Conservation (phyloP, 2,888 invertebrate species). For the Epinotia ramella region DNA sequence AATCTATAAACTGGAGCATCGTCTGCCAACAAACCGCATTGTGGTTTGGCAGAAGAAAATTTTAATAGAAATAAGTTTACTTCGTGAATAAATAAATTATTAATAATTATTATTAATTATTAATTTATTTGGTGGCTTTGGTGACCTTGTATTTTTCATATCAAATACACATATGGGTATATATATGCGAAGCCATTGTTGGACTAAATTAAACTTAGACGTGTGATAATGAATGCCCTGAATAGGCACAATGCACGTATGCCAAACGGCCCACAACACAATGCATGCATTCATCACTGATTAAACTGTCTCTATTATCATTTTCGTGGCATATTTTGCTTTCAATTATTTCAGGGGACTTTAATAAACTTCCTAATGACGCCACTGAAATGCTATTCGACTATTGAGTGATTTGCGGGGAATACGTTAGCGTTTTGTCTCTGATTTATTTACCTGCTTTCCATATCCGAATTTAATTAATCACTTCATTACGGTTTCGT, state of each 20-base stretch:
- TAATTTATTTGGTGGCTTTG: not conserved
- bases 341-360: conserved; percentile 27
- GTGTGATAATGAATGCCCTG: conserved; percentile 27
- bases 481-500: not conserved
- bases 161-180: not conserved
- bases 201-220: conserved; percentile 28
- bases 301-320: conserved; percentile 42
- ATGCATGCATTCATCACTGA: conserved; percentile 65
- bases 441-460: conserved; percentile 5
- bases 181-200: not conserved
- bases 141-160: not conserved
- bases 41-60: no score
- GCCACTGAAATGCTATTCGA: conserved; percentile 19
- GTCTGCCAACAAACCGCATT: no score
- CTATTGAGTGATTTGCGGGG: conserved; percentile 1
- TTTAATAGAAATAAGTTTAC: no score
- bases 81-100: no score
- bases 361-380: conserved; percentile 32
- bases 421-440: conserved; percentile 1
- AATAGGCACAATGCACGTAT: conserved; percentile 59
- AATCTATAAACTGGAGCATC: no score
- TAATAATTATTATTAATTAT: no score
- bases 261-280: conserved; percentile 56
- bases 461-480: not conserved
- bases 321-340: conserved; percentile 35